Evolutionary conservation across 1,140 invertebrate genomes (phyloP).

Genomic region (Apis laboriosa): DNA sequence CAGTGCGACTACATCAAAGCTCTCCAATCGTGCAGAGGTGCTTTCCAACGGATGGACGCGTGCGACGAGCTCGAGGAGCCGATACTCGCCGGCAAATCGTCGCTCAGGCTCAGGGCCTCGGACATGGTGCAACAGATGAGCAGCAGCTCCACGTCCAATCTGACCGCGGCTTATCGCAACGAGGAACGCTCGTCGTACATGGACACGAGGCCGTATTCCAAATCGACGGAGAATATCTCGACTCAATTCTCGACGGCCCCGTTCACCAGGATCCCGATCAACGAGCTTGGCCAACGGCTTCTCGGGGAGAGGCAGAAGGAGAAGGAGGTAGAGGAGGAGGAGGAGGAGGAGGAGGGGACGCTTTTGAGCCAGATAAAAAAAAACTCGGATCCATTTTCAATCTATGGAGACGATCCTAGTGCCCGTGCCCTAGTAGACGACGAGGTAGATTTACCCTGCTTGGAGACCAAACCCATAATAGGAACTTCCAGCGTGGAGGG

Average conservation of each 20-base stretch:
- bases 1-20: conserved; percentile 74
- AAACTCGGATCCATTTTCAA: conserved; percentile 80
- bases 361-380: conserved; percentile 79
- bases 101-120: conserved; percentile 45
- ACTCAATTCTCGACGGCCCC: conserved; percentile 19
- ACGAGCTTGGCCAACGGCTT: conserved; percentile 5
- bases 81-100: conserved; percentile 24
- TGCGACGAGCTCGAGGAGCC: conserved; percentile 75
- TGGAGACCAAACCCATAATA: conserved; percentile 76
- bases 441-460: conserved; percentile 77
- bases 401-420: conserved; percentile 72
- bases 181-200: conserved; percentile 5
- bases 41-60: conserved; percentile 76
- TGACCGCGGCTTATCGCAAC: conserved; percentile 6
- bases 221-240: conserved; percentile 54
- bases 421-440: conserved; percentile 65
- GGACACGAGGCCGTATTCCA: conserved; percentile 53
- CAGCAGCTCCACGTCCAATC: conserved; percentile 57
- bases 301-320: conserved; percentile 35
- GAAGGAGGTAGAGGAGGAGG: neutral
- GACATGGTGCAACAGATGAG: conserved; percentile 58
- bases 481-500: conserved; percentile 54
- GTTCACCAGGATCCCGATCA: conserved; percentile 24
- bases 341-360: conserved; percentile 45
- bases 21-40: conserved; percentile 41